Base-by-base conservation (phyloP, 2,113 vertebrate genomes). In the Trogon surrucura region DNA sequence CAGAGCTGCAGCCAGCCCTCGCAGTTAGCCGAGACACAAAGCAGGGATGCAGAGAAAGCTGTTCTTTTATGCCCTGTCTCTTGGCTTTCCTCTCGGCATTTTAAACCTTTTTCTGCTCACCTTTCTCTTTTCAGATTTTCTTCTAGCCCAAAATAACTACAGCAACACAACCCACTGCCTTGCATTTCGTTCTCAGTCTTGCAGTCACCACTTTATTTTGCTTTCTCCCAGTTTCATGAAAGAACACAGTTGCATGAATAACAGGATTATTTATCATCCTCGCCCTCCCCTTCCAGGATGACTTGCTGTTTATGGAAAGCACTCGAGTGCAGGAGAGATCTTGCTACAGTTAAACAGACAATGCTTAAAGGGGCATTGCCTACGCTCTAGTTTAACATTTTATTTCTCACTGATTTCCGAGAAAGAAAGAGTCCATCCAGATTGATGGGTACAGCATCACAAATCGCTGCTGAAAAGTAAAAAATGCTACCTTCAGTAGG, bases 251-350 rank as follows among this genome's bases (percentile, higher is more conserved):
- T 3, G 80, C 95, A 90, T 88, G 94, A 95, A 97, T 94, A 95
- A 96, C 93, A 96, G 95, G 94, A 96, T 97, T 97, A 97, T 97
- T 97, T 97, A 97, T 97, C 94, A 96, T 94, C 84, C 84, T 73
- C 91, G 96, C 95, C 93, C 93, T 96, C 90, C 95, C 95, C 80
- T 96, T 96, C 71, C 94, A 96, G 96, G 93, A 97, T 95, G 95
- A 95, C 97, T 97, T 94, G 96, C 96, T 96, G 92, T 96, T 97
- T 97, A 96, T 96, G 96, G 94, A 97, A 97, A 96, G 96, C 96
- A 93, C 94, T 94, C 0, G n/a, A 95, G 92, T 85, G 93, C 95
- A 97, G 91, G 86, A 93, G 91, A 91, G 92, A 95, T 88, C 0
- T 0, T 50, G 94, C 96, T 93, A 89, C 86, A 89, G 88, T 97